phyloP scores from a whole-genome alignment of 1,140 invertebrate species.

The Polypedilum vanderplanki region DNA sequence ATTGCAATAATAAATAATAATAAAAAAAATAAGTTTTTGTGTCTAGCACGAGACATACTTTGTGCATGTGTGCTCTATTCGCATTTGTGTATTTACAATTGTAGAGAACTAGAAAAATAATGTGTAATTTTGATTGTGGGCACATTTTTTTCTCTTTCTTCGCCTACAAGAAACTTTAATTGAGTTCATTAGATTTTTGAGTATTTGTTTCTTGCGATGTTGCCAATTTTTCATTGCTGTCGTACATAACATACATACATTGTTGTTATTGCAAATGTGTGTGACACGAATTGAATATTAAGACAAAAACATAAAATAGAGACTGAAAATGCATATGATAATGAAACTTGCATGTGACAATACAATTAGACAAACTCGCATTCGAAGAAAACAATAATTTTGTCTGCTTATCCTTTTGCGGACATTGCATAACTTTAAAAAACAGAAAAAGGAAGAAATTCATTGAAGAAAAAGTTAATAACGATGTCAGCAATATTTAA shows the following conservation, averaged over 20 bases:
- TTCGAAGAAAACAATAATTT: background rate
- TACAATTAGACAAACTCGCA: background rate
- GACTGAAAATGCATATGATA: background rate
- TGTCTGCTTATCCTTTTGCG: background rate
- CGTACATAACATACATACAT: background rate
- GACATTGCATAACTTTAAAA: background rate
- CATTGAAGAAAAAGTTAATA: background rate
- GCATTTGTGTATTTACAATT: background rate
- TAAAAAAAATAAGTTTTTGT: background rate
- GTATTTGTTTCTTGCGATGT: background rate
- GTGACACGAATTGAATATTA: conserved; percentile 6
- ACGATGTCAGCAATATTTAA: conserved; percentile 21
- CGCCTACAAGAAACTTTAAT: background rate
- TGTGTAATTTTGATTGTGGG: background rate
- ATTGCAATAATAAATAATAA: background rate
- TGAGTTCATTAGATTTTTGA: background rate
- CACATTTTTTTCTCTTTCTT: background rate
- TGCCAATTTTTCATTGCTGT: background rate
- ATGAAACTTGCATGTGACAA: conserved; percentile 17
- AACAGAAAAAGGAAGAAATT: background rate
- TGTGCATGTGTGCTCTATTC: background rate
- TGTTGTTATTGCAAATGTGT: background rate
- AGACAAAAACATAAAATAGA: background rate
- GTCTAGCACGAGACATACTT: conserved; percentile 10
- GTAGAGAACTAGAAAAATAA: background rate